Percentiles rank a stretch among this genome's conserved stretches.
Evolutionary conservation across 2,113 vertebrate genomes (phyloP).

Genomic region (Oplegnathus fasciatus): DNA sequence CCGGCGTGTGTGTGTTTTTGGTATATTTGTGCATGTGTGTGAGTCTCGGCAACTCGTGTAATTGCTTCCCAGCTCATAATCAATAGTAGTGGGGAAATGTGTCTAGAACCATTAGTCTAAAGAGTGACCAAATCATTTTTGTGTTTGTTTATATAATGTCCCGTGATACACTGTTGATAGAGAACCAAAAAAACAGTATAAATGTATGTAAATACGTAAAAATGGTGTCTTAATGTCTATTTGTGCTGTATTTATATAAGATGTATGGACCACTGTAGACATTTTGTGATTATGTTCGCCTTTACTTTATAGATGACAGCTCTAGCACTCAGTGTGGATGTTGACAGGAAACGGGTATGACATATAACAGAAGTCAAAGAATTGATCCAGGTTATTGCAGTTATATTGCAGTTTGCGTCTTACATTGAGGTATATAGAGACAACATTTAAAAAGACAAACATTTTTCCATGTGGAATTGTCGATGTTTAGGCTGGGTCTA

Average conservation of each 20-base stretch:
- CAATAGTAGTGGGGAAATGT: neutral
- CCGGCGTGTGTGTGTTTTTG: neutral
- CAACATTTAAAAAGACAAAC: neutral
- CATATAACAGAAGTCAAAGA: too few relatives aligned
- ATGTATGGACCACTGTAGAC: neutral
- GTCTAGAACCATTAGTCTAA: constrained; percentile 21
- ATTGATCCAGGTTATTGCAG: neutral
- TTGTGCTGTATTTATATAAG: neutral
- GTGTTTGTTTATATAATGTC: constrained; percentile 25
- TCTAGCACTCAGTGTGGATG: neutral
- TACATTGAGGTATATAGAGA: too few relatives aligned
- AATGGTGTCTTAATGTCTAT: neutral
- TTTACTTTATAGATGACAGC: neutral
- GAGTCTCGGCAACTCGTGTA: neutral
- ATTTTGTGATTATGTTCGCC: neutral
- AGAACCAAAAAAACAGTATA: neutral
- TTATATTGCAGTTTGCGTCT: neutral
- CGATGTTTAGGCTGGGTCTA: neutral
- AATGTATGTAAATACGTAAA: neutral
- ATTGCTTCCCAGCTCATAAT: constrained; percentile 22
- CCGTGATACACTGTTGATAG: neutral
- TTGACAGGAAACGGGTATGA: too few relatives aligned
- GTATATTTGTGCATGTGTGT: neutral
- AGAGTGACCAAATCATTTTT: neutral
- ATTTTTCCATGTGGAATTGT: too few relatives aligned